phyloP scores from a whole-genome alignment of 2,888 invertebrate species.

The Harpagoxenus sublaevis region DNA sequence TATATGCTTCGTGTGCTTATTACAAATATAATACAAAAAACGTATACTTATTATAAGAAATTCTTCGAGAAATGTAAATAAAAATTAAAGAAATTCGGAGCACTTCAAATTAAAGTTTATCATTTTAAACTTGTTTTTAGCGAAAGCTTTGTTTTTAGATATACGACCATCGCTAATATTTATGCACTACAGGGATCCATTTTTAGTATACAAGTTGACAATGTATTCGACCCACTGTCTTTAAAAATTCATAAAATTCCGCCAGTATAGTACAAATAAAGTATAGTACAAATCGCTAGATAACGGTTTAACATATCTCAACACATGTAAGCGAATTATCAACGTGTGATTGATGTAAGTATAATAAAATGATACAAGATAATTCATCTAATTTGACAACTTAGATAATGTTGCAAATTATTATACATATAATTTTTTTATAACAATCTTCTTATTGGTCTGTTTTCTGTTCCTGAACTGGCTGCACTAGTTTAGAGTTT shows the following conservation, averaged over 20 bases:
- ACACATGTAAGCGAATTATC: neutral
- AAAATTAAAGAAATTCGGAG: neutral
- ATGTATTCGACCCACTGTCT: conserved; percentile 52
- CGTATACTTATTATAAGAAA: neutral
- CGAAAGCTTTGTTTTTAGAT: neutral
- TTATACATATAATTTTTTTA: neutral
- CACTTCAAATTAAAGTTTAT: conserved; percentile 11
- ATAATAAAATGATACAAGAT: neutral
- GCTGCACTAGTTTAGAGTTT: too few species aligned
- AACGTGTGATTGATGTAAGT: neutral
- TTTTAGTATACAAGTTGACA: conserved; percentile 66
- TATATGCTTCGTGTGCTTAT: too few species aligned
- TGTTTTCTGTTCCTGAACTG: too few species aligned
- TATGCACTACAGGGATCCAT: conserved; percentile 56
- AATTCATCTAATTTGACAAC: neutral
- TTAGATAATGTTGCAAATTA: neutral
- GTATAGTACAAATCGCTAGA: neutral
- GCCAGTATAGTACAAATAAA: conserved; percentile 12
- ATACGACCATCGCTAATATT: conserved; percentile 59
- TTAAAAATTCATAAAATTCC: conserved; percentile 56
- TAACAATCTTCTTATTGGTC: neutral
- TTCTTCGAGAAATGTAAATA: neutral
- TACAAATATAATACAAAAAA: neutral
- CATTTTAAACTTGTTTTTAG: neutral
- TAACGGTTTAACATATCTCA: neutral